Conservation (phyloP, 2,797 vertebrate genomes). For the Muscicapa comitata region DNA sequence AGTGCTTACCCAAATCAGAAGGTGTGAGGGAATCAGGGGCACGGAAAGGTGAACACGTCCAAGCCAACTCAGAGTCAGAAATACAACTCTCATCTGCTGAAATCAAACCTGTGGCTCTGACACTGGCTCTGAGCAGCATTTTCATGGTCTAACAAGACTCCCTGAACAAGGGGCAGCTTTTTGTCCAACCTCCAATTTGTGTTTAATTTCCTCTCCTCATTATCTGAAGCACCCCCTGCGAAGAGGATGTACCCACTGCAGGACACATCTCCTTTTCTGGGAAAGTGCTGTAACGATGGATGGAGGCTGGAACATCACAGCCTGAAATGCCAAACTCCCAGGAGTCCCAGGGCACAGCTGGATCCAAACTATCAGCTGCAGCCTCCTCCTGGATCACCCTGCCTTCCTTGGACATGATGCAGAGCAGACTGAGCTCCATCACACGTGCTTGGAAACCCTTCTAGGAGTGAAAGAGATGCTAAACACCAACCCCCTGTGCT, state of each 20-base stretch:
- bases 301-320: background rate
- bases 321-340: background rate
- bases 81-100: background rate
- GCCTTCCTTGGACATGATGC: background rate
- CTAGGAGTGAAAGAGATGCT: background rate
- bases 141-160: background rate
- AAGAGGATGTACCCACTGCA: background rate
- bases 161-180: background rate
- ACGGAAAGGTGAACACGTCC: rapidly evolving
- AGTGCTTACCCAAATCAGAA: background rate
- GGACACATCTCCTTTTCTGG: background rate
- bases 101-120: background rate
- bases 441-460: background rate
- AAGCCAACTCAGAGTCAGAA: background rate
- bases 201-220: background rate
- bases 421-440: background rate
- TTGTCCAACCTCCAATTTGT: background rate
- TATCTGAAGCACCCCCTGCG: background rate
- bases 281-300: background rate
- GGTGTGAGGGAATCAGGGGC: background rate
- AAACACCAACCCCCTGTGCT: background rate
- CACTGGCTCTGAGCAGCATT: background rate
- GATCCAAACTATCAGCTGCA: background rate
- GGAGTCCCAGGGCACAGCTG: background rate
- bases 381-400: background rate